Conservation (phyloP, 2,797 vertebrate genomes). For the Dermochelys coriacea region DNA sequence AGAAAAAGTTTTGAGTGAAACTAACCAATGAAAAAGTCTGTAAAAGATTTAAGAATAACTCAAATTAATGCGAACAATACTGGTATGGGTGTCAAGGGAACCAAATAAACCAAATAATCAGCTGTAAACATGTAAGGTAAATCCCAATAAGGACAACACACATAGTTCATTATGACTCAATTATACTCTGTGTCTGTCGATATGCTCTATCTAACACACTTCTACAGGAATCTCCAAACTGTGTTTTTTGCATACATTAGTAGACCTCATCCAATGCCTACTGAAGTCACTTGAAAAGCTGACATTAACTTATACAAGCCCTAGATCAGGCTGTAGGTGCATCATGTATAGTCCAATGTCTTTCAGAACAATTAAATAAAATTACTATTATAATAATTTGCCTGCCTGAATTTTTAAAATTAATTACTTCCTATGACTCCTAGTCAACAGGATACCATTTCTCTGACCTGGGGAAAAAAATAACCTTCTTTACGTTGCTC, state of each 20-base stretch:
- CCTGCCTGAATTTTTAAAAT: background rate
- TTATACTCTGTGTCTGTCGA: background rate
- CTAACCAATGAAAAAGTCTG: background rate
- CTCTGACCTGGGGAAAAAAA: background rate
- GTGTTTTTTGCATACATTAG: accelerated
- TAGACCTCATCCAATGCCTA: background rate
- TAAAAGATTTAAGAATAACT: background rate
- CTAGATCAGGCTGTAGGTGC: background rate
- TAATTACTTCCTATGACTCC: conserved; percentile 32
- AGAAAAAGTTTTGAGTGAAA: background rate
- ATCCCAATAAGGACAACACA: accelerated
- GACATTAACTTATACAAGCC: background rate
- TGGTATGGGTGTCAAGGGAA: accelerated
- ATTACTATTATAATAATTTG: background rate
- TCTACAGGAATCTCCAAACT: background rate
- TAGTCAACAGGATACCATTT: background rate
- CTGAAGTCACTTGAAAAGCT: background rate
- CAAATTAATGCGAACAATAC: accelerated
- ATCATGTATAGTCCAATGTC: background rate
- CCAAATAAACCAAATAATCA: background rate
- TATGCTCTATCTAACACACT: background rate
- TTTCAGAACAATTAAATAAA: background rate
- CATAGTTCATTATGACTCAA: accelerated
- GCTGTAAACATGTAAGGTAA: background rate
- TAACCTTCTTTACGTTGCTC: background rate